Conservation (phyloP, 2,888 invertebrate genomes). For the Tanaodytes sp. region DNA sequence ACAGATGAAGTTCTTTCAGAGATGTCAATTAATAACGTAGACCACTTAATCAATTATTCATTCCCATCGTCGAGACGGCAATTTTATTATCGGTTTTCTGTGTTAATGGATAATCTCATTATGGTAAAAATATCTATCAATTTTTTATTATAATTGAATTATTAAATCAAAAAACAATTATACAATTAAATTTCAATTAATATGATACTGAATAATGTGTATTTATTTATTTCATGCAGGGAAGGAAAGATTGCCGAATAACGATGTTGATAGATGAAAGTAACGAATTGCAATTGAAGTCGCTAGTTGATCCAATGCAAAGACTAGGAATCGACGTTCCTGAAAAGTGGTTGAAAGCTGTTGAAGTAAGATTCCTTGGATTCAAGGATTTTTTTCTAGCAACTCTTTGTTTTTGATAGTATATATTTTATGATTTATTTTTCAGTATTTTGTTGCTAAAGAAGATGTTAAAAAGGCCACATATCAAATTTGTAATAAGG, state of each 20-base stretch:
- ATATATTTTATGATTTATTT: conserved; percentile 5
- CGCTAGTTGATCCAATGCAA: conserved; percentile 77
- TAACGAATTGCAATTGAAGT: conserved; percentile 77
- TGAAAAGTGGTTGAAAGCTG: conserved; percentile 61
- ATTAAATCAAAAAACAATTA: not conserved
- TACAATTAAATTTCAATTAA: not conserved
- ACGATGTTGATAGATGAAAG: conserved; percentile 77
- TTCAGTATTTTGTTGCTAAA: conserved; percentile 54
- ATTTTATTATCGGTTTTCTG: conserved; percentile 82
- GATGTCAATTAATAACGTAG: conserved; percentile 79
- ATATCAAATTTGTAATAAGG: conserved; percentile 76
- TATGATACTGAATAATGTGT: too few species aligned
- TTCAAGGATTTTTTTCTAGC: too few species aligned
- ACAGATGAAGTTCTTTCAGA: conserved; percentile 80
- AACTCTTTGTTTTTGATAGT: too few species aligned
- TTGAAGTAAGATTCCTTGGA: conserved; percentile 48
- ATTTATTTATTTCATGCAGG: too few species aligned
- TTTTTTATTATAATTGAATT: too few species aligned
- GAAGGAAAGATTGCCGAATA: conserved; percentile 68
- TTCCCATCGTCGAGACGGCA: conserved; percentile 78
- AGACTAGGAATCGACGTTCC: conserved; percentile 67
- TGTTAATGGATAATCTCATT: conserved; percentile 78
- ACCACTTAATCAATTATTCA: conserved; percentile 82
- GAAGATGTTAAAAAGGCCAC: conserved; percentile 72
- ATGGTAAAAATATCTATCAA: too few species aligned